phyloP scores from a whole-genome alignment of 2,888 invertebrate species.

The Drosophila colorata region DNA sequence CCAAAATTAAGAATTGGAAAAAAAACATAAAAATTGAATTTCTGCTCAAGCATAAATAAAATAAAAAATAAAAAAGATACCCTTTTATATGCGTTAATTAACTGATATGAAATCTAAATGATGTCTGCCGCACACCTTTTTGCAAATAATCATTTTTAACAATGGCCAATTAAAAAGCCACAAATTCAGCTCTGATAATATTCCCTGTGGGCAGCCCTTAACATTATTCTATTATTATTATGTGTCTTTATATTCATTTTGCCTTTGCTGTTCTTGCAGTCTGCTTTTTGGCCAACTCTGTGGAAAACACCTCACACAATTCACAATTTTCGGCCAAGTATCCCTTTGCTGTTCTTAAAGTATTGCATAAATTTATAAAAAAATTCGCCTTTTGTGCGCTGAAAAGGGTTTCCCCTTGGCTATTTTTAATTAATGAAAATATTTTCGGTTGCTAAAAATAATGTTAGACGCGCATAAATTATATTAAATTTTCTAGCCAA shows the following conservation, averaged over 20 bases:
- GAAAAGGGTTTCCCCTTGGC: conserved; percentile 54
- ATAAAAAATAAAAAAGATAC: neutral
- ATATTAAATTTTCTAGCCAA: conserved; percentile 21
- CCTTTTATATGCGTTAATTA: conserved; percentile 6
- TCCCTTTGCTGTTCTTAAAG: conserved; percentile 30
- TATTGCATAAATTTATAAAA: conserved; percentile 46
- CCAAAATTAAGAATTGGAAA: too few relatives aligned
- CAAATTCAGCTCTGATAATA: conserved; percentile 34
- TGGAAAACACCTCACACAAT: conserved; percentile 17
- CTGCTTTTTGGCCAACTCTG: conserved; percentile 1
- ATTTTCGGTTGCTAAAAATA: conserved; percentile 44
- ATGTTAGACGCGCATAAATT: conserved; percentile 36
- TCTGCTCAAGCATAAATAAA: neutral
- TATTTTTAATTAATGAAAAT: conserved; percentile 70
- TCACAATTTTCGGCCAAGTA: conserved; percentile 36
- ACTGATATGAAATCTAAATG: conserved; percentile 18
- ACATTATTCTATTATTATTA: conserved; percentile 35
- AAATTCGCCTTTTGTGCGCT: conserved; percentile 34
- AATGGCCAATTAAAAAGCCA: conserved; percentile 55
- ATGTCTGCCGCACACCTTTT: conserved; percentile 8
- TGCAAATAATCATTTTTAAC: conserved; percentile 25
- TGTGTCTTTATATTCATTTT: conserved; percentile 10
- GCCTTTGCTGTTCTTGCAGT: neutral
- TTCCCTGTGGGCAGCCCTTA: conserved; percentile 39
- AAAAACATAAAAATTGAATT: neutral